These are phyloP conservation scores for Bubalus kerabau DNA, from an alignment of 2,113 vertebrate genomes.

Conservation along the genomic window DNA sequence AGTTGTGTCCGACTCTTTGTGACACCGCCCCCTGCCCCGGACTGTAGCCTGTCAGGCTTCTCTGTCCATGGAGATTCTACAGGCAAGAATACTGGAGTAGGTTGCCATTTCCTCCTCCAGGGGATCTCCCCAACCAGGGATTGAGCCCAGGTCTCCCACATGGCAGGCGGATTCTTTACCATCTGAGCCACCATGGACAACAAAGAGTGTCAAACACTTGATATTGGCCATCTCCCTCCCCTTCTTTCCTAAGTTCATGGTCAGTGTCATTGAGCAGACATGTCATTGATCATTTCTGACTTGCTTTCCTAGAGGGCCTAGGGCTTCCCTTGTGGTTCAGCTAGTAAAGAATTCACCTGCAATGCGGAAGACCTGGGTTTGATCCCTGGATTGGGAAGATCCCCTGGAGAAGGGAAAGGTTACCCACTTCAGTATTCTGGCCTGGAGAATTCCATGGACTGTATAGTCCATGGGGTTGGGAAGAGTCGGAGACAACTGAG, in stretches of 20 bases:
- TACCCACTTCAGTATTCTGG: not conserved
- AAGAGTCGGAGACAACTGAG: rapidly evolving
- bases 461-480: not conserved
- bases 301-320: not conserved
- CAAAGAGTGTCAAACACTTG: not conserved
- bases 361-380: rapidly evolving
- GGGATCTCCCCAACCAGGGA: not conserved
- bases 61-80: not conserved
- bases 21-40: rapidly evolving
- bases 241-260: not conserved
- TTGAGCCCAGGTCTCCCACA: not conserved
- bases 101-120: not conserved
- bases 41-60: not conserved
- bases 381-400: not conserved
- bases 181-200: not conserved
- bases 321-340: not conserved
- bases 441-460: not conserved
- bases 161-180: not conserved
- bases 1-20: not conserved
- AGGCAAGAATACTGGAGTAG: not conserved
- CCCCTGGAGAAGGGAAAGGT: not conserved
- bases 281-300: not conserved
- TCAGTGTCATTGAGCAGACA: not conserved
- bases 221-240: not conserved
- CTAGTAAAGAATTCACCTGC: not conserved